Evolutionary conservation across 1,140 invertebrate genomes (phyloP).

Genomic region (Musca vetustissima): DNA sequence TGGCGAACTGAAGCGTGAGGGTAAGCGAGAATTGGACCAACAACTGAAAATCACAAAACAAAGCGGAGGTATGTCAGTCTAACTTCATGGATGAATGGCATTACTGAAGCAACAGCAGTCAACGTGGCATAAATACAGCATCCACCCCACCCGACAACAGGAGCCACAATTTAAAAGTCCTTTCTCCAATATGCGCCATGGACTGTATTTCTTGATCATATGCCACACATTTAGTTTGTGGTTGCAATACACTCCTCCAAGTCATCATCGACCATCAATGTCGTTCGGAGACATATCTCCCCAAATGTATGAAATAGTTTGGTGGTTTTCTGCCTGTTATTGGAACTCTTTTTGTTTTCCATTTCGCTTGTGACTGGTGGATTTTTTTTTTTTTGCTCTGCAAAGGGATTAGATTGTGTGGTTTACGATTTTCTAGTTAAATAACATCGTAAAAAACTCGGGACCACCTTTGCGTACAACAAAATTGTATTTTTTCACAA

Average conservation of each 20-base stretch:
- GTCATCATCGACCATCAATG: too few relatives aligned
- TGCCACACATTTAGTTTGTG: not conserved
- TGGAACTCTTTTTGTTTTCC: not conserved
- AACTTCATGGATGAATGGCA: not conserved
- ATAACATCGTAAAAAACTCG: slow-evolving; percentile 13
- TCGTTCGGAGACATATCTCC: not conserved
- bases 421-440: slow-evolving; percentile 11
- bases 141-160: not conserved
- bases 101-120: not conserved
- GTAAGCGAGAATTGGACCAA: not conserved
- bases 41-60: not conserved
- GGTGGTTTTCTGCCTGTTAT: not conserved
- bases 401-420: slow-evolving; percentile 7
- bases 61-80: not conserved
- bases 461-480: slow-evolving; percentile 12
- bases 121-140: not conserved
- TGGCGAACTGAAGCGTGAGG: not conserved
- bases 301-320: not conserved
- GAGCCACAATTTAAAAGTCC: not conserved
- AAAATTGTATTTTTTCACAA: too few relatives aligned
- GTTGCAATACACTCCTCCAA: not conserved
- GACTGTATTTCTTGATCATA: not conserved
- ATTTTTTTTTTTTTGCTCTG: not conserved
- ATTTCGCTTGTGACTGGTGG: not conserved
- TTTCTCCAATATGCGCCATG: too few relatives aligned